Evolutionary conservation across 2,113 vertebrate species (phyloP).

Genomic region (Oryzias celebensis): DNA sequence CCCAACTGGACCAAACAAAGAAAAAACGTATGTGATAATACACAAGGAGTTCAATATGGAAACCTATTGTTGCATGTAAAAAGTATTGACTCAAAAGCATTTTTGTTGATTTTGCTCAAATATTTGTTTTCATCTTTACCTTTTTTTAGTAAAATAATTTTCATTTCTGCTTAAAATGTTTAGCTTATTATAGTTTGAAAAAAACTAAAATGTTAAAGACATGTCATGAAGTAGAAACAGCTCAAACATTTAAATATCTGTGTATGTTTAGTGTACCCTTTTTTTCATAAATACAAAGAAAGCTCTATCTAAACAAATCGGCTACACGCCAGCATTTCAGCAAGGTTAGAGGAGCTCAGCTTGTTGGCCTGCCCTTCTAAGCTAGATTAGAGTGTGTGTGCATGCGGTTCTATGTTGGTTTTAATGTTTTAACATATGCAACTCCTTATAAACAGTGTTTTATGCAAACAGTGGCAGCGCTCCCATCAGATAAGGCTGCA

Average conservation of each 20-base stretch:
- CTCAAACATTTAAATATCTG: neutral
- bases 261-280: constrained; percentile 12
- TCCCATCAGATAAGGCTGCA: constrained; percentile 79
- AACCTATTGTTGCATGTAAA: no score
- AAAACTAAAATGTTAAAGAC: no score
- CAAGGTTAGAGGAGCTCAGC: constrained; percentile 48
- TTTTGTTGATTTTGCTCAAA: no score
- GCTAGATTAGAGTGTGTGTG: constrained; percentile 33
- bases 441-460: constrained; percentile 79
- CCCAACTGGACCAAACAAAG: no score
- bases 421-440: constrained; percentile 81
- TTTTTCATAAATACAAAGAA: constrained; percentile 30
- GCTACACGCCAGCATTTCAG: constrained; percentile 43
- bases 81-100: no score
- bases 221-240: no score
- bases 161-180: no score
- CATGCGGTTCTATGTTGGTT: constrained; percentile 54
- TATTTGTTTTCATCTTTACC: no score
- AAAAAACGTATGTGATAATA: no score
- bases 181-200: no score
- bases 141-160: no score
- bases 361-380: constrained; percentile 34
- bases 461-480: constrained; percentile 78
- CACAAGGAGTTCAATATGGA: no score
- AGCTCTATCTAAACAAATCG: constrained; percentile 61